These are phyloP conservation scores for Menidia beryllina DNA, from an alignment of 2,113 vertebrate genomes.

Conservation along the genomic window DNA sequence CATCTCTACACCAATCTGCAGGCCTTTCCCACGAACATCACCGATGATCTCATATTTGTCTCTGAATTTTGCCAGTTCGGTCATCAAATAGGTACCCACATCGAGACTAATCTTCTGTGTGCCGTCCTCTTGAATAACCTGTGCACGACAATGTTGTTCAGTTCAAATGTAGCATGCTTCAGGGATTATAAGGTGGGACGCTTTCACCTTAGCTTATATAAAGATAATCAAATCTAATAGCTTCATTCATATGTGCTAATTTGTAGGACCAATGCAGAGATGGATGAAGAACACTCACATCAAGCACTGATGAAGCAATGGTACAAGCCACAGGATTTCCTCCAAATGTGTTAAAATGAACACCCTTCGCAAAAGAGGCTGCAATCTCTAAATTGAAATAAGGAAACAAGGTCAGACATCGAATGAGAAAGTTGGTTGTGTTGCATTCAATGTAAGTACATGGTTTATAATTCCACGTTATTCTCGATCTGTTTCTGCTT, in stretches of 20 bases:
- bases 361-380: constrained; percentile 76
- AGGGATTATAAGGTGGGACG: not conserved
- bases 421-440: too few species aligned
- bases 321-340: constrained; percentile 90
- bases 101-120: constrained; percentile 84
- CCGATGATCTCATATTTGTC: constrained; percentile 91
- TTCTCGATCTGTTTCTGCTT: too few species aligned
- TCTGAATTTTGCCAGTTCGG: constrained; percentile 87
- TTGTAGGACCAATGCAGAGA: not conserved
- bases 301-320: constrained; percentile 88
- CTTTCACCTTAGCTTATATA: not conserved
- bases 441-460: too few species aligned
- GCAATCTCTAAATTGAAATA: constrained; percentile 86
- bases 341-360: constrained; percentile 93
- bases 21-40: constrained; percentile 94
- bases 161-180: not conserved
- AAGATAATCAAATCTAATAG: not conserved
- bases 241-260: not conserved
- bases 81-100: constrained; percentile 89
- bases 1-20: constrained; percentile 95
- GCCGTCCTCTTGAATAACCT: constrained; percentile 89
- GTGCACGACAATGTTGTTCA: constrained; percentile 3
- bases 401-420: constrained; percentile 4
- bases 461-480: too few species aligned
- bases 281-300: constrained; percentile 78